A percentile compares a stretch with the other conserved stretches of the same genome.
These are phyloP conservation scores for Aspidiotus rigidus DNA, from an alignment of 2,888 invertebrate genomes.

Conservation along the genomic window DNA sequence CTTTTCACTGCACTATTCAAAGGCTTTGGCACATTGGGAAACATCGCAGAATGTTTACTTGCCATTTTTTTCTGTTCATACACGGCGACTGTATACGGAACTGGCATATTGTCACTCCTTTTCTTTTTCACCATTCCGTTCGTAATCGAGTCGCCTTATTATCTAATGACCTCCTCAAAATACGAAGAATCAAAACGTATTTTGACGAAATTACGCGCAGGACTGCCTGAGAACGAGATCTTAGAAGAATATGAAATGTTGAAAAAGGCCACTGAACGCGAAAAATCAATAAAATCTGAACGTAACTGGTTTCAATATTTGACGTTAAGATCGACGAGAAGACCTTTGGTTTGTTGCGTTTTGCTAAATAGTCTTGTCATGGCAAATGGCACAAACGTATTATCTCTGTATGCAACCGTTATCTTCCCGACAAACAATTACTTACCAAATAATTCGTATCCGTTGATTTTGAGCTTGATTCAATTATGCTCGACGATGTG, in stretches of 20 bases:
- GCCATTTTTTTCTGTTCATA: conserved; percentile 3
- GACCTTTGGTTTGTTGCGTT: neutral
- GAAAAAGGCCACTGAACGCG: neutral
- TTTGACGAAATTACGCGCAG: neutral
- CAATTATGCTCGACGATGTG: conserved; percentile 8
- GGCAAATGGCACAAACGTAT: conserved; percentile 1
- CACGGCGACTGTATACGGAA: neutral
- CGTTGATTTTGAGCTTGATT: conserved; percentile 14
- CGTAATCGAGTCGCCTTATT: conserved; percentile 15
- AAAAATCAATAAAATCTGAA: neutral
- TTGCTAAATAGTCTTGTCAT: conserved; percentile 9
- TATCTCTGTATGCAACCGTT: conserved; percentile 16
- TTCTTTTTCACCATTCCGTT: neutral
- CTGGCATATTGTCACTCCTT: neutral
- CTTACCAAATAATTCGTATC: conserved; percentile 15
- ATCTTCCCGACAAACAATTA: conserved; percentile 14
- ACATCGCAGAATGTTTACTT: conserved; percentile 6
- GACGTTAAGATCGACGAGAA: neutral
- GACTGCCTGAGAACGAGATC: conserved; percentile 5
- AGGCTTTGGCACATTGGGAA: conserved; percentile 5
- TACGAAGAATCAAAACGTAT: neutral
- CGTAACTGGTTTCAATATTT: conserved; percentile 8
- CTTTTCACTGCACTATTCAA: neutral
- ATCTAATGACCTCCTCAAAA: neutral
- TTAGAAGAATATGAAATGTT: conserved; percentile 1